These are phyloP conservation scores for Lophius americanus DNA, from an alignment of 2,797 vertebrate genomes.

Conservation along the genomic window DNA sequence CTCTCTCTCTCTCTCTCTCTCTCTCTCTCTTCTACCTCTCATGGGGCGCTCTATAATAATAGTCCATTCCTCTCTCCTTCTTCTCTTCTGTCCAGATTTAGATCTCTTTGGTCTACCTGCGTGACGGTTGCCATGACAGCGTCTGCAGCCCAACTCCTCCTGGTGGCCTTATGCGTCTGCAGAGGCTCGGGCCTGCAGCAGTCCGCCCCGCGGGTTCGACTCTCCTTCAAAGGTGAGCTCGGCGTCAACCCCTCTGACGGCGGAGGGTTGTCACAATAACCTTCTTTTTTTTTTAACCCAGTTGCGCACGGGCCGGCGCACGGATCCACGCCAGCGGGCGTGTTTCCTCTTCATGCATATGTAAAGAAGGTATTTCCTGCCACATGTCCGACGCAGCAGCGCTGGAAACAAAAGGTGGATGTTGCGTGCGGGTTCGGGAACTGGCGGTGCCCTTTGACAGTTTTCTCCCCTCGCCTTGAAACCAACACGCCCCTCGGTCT, in stretches of 20 bases:
- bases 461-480: conserved; percentile 65
- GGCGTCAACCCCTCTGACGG: conserved; percentile 28
- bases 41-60: conserved; percentile 74
- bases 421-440: conserved; percentile 63
- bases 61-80: conserved; percentile 69
- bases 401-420: conserved; percentile 85
- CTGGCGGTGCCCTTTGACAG: conserved; percentile 57
- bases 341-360: conserved; percentile 67
- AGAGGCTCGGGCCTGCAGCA: conserved; percentile 76
- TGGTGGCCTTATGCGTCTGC: conserved; percentile 80
- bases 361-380: conserved; percentile 75
- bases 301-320: neutral
- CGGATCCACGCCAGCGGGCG: conserved; percentile 27
- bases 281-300: conserved; percentile 29
- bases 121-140: conserved; percentile 80
- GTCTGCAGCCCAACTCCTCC: conserved; percentile 75
- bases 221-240: conserved; percentile 84
- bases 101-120: conserved; percentile 79
- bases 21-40: conserved; percentile 65
- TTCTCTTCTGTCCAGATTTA: conserved; percentile 75
- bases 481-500: conserved; percentile 24
- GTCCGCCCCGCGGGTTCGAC: conserved; percentile 80
- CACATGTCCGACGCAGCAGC: conserved; percentile 66
- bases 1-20: too few relatives aligned
- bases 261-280: conserved; percentile 23